These are phyloP conservation scores for Eupithecia tripunctaria DNA, from an alignment of 2,888 invertebrate genomes.

Conservation along the genomic window DNA sequence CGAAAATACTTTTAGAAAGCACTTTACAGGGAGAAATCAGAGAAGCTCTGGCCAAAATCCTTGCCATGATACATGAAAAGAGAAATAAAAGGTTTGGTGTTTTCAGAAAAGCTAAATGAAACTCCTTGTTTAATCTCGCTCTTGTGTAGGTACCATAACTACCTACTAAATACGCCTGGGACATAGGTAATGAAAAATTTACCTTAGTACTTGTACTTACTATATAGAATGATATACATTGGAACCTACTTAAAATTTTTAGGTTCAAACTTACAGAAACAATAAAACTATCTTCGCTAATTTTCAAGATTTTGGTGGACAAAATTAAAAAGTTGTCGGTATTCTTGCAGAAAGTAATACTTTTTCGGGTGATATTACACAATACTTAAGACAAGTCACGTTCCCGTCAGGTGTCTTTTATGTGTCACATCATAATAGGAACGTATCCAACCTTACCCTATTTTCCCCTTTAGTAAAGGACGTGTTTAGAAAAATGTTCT, in stretches of 20 bases:
- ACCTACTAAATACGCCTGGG: neutral
- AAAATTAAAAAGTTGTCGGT: neutral
- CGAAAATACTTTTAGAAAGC: slow-evolving; percentile 12
- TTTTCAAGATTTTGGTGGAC: neutral
- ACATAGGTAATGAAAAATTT: neutral
- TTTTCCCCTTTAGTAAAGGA: neutral
- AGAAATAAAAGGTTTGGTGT: slow-evolving; percentile 3
- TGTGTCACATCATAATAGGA: slow-evolving; percentile 30
- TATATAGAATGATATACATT: too few relatives aligned
- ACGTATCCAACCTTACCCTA: slow-evolving; percentile 6
- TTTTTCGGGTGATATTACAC: neutral
- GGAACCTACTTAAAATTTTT: too few relatives aligned
- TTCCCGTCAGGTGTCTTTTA: slow-evolving; percentile 35
- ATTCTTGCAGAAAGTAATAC: neutral
- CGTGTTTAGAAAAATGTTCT: neutral
- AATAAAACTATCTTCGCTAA: too few relatives aligned
- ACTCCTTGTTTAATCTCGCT: neutral
- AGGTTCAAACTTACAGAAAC: too few relatives aligned
- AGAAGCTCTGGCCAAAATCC: neutral
- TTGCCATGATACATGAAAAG: neutral
- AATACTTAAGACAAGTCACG: slow-evolving; percentile 37
- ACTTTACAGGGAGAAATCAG: slow-evolving; percentile 6
- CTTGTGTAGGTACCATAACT: neutral
- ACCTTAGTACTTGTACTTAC: too few relatives aligned
- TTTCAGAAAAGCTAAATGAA: neutral